Conservation (phyloP, 2,797 vertebrate species). For the Propithecus perrieri region DNA sequence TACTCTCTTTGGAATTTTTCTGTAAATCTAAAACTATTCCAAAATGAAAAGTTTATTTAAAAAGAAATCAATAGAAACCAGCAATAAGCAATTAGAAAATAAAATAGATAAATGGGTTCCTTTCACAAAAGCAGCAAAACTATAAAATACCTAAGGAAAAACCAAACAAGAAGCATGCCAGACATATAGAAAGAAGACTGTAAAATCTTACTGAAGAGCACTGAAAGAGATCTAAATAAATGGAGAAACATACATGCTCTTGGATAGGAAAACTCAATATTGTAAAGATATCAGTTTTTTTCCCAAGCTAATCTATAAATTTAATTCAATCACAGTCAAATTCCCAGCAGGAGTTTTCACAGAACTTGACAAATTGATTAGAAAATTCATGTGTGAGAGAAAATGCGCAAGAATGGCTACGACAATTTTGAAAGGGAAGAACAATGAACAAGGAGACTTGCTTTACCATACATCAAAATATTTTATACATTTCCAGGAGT, state of each 20-base stretch:
- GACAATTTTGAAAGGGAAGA: constrained; percentile 61
- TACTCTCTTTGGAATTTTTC: constrained; percentile 44
- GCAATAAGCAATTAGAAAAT: constrained; percentile 45
- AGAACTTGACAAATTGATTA: constrained; percentile 73
- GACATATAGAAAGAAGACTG: constrained; percentile 52
- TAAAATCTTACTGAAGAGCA: constrained; percentile 59
- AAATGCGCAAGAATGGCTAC: constrained; percentile 36
- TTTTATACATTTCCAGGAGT: constrained; percentile 60
- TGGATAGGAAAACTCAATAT: constrained; percentile 54
- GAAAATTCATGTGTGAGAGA: constrained; percentile 65
- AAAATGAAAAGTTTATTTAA: constrained; percentile 41
- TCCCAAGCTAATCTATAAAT: constrained; percentile 64
- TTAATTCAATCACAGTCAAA: constrained; percentile 72
- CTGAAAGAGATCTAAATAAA: constrained; percentile 62
- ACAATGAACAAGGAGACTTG: constrained; percentile 50
- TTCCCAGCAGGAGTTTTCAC: constrained; percentile 65
- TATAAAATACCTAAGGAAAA: constrained; percentile 51
- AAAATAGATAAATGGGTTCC: constrained; percentile 41
- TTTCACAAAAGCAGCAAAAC: constrained; percentile 57
- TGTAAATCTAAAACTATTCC: constrained; percentile 29
- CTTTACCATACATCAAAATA: constrained; percentile 69
- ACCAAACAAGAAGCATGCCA: constrained; percentile 50
- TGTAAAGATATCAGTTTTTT: constrained; percentile 63
- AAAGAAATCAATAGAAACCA: constrained; percentile 44
- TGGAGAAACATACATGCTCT: not conserved